Conservation (phyloP, 2,797 vertebrate genomes). For the Eutrigla gurnardus region DNA sequence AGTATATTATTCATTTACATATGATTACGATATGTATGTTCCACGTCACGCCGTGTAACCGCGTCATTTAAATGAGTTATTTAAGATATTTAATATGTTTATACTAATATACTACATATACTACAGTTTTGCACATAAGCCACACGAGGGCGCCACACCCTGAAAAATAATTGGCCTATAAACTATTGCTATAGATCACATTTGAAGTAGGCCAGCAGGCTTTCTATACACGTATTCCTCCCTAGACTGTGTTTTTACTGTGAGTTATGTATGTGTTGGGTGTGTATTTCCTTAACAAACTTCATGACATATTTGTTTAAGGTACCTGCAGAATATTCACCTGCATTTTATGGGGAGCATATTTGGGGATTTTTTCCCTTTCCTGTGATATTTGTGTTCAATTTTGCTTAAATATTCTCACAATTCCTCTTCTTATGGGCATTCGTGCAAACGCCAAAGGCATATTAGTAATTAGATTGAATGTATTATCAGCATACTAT, state of each 20-base stretch:
- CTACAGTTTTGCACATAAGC: background rate
- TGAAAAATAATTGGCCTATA: background rate
- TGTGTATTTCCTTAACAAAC: background rate
- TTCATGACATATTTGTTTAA: background rate
- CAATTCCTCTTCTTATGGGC: background rate
- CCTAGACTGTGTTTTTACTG: background rate
- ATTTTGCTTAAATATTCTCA: background rate
- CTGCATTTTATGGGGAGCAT: background rate
- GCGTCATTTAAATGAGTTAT: background rate
- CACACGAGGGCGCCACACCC: conserved; percentile 57
- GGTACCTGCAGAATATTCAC: background rate
- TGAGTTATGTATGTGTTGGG: background rate
- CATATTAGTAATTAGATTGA: conserved; percentile 2
- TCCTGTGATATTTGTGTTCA: background rate
- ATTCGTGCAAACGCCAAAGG: background rate
- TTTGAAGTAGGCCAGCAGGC: background rate
- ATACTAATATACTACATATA: no score
- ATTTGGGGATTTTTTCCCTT: background rate
- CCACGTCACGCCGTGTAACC: accelerated
- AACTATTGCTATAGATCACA: background rate
- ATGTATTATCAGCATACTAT: background rate
- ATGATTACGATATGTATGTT: background rate
- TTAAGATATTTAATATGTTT: background rate
- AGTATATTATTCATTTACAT: background rate
- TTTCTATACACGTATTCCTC: background rate